Evolutionary conservation across 2,888 invertebrate genomes (phyloP).

Genomic region (Cataglyphis livida): DNA sequence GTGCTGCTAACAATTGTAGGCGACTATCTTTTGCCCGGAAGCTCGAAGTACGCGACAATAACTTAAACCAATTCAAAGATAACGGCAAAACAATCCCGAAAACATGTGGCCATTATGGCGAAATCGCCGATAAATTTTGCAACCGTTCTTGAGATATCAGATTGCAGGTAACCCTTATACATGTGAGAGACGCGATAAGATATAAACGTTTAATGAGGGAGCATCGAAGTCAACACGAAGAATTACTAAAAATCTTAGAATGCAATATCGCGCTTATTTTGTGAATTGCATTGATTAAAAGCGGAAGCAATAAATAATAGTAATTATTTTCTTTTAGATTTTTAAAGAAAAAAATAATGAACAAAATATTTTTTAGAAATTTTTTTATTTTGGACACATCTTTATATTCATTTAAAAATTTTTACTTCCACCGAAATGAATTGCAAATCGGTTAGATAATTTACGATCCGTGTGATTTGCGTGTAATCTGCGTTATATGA

Average conservation of each 20-base stretch:
- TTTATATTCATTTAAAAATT: background rate
- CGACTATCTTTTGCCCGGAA: slow-evolving; percentile 40
- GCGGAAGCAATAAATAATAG: background rate
- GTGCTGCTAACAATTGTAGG: slow-evolving; percentile 20
- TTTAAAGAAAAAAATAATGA: background rate
- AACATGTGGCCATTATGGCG: background rate
- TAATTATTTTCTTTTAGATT: background rate
- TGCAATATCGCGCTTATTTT: background rate
- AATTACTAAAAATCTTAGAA: background rate
- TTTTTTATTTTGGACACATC: background rate
- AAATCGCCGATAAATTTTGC: slow-evolving; percentile 57
- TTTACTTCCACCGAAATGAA: background rate
- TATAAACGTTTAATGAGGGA: slow-evolving; percentile 51
- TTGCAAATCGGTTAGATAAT: background rate
- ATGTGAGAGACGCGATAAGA: slow-evolving; percentile 45
- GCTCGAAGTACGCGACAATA: slow-evolving; percentile 44
- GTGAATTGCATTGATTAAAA: background rate
- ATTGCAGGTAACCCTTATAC: slow-evolving; percentile 29
- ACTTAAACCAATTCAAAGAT: slow-evolving; percentile 66
- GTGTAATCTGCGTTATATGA: background rate
- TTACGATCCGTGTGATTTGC: background rate
- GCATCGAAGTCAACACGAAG: slow-evolving; percentile 53
- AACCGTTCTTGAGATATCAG: slow-evolving; percentile 5
- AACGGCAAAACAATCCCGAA: slow-evolving; percentile 64
- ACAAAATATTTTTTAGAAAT: background rate